A percentile compares a stretch with the other conserved stretches of the same genome.
Conservation (phyloP, 1,140 invertebrate species). For the Pygmarrhopalites habei region DNA sequence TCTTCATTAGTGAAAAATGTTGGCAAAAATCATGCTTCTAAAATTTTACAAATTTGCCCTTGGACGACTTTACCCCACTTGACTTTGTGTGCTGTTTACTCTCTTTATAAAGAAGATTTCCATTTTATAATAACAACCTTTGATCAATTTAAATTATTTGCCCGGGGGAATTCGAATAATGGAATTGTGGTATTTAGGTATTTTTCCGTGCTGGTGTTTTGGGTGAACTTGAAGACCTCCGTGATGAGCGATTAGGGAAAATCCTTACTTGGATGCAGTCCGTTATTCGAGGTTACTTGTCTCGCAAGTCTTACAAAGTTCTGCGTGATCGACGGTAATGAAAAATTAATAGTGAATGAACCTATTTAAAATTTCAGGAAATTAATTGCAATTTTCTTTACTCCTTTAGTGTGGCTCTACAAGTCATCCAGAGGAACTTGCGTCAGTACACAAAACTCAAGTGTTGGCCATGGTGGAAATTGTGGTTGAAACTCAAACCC, state of each 20-base stretch:
- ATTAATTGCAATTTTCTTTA: too few species aligned
- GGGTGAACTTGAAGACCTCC: constrained; percentile 99
- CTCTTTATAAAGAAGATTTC: too few species aligned
- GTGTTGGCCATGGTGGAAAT: constrained; percentile 82
- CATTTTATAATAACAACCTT: too few species aligned
- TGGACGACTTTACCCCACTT: constrained; percentile 99
- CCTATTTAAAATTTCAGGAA: background rate
- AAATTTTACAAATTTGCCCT: constrained; percentile 96
- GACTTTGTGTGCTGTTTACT: constrained; percentile 99
- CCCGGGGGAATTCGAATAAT: too few species aligned
- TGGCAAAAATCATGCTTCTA: too few species aligned
- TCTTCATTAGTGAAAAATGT: too few species aligned
- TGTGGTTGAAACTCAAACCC: background rate
- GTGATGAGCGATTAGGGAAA: constrained; percentile 96
- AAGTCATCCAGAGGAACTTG: constrained; percentile 97
- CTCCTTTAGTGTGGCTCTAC: constrained; percentile 72
- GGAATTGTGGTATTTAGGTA: too few species aligned
- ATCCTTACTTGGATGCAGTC: constrained; percentile 99
- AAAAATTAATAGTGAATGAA: background rate
- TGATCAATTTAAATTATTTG: too few species aligned
- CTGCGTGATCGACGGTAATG: constrained; percentile 87
- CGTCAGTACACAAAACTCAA: constrained; percentile 95
- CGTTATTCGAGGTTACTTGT: constrained; percentile 83
- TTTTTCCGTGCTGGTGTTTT: constrained; percentile 98
- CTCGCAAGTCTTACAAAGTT: constrained; percentile 91